Base-by-base conservation (phyloP, 2,888 invertebrate species). In the Gymnocheta viridis region DNA sequence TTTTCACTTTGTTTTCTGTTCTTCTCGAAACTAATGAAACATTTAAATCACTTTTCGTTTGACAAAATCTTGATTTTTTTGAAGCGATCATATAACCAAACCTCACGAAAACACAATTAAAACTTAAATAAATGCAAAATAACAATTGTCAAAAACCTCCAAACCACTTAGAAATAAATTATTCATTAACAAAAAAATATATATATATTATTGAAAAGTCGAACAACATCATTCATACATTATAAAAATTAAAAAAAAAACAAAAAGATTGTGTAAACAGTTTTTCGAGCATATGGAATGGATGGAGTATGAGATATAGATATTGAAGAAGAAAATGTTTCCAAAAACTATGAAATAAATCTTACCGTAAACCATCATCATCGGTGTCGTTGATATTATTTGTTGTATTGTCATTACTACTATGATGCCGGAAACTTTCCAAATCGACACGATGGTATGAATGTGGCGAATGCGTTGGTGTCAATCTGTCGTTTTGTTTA, bases 351-450 rank as follows among this genome's bases (percentile, higher is more conserved):
- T 60, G 41, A 80, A 84, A 81, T 73, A 84, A 81, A 81, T 73
- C 91, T 89, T 87, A 90, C 90, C 89, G 88, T 88, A 91, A 88
- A 85, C 88, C 89, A 86, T 89, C 89, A 87, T 87, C 85, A 80
- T 72, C 81, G 73, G 70, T 82, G 32, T 78, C 66, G 64, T 66
- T 60, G 32, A 12, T 54, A 51, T 32, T 56, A 47, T 58, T 66
- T 41, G 38, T 72, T 74, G 73, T 51, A 70, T 72, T 72, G 74
- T 82, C 86, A 86, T 88, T 87, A 86, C 77, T 66, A 80, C 87
- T 87, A 87, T 89, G 87, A 89, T 89, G 90, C 90, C 90, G 91
- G 90, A 90, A 90, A 90, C 90, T 90, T 90, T 90, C 90, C 90
- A 91, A 90, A 90, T 89, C 86, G 85, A 82, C 82, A 84, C 54